These are phyloP conservation scores for Clunio marinus DNA, from an alignment of 2,888 invertebrate genomes.

Conservation along the genomic window DNA sequence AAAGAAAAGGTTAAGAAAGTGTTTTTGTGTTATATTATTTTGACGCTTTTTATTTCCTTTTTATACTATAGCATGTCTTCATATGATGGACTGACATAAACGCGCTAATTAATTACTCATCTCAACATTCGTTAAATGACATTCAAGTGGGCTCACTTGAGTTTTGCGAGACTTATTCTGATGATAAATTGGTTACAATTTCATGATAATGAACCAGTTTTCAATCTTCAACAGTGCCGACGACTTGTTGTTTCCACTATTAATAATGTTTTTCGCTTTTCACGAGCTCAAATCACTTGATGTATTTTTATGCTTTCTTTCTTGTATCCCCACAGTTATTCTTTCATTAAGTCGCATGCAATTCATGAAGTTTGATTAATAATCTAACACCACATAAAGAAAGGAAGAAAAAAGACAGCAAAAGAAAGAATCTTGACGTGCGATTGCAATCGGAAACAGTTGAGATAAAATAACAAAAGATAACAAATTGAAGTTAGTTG, in stretches of 20 bases:
- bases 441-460: neutral
- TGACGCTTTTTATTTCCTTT: neutral
- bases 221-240: neutral
- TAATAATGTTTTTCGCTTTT: no score
- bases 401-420: neutral
- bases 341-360: no score
- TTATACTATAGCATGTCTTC: neutral
- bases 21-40: neutral
- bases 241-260: no score
- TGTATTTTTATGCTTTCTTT: no score
- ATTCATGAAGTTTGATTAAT: neutral
- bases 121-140: neutral
- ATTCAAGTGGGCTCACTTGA: neutral
- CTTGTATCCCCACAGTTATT: no score
- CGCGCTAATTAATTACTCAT: constrained; percentile 26
- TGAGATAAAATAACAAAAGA: no score
- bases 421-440: neutral
- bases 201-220: constrained; percentile 19
- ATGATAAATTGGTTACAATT: constrained; percentile 11
- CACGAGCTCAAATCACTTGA: no score
- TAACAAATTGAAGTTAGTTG: neutral
- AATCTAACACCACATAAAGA: neutral
- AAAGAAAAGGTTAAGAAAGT: neutral
- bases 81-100: constrained; percentile 14
- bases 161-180: neutral